Percentiles rank a stretch among this genome's conserved stretches.
Conservation (phyloP, 2,888 invertebrate genomes). For the Hermaeophaga mercurialis region DNA sequence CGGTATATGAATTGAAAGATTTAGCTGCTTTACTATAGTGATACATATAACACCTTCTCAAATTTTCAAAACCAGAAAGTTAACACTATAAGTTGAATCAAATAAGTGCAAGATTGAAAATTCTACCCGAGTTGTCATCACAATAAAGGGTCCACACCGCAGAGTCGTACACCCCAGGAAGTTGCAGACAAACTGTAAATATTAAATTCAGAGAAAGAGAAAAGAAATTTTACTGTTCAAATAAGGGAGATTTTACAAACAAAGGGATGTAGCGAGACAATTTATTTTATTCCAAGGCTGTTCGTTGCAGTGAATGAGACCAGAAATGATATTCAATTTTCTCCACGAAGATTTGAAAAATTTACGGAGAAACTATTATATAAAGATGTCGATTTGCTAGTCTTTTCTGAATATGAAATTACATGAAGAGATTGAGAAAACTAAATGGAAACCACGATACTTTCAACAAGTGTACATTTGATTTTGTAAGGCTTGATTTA, state of each 20-base stretch:
- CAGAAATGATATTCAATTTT: conserved; percentile 5
- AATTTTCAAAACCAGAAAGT: too few relatives aligned
- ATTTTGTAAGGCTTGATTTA: too few relatives aligned
- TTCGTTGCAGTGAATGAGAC: conserved; percentile 1
- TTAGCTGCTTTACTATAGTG: too few relatives aligned
- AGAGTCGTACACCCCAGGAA: not conserved
- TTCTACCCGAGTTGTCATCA: conserved; percentile 4
- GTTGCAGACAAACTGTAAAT: conserved; percentile 12
- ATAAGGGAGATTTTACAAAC: conserved; percentile 9
- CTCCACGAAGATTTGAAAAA: not conserved
- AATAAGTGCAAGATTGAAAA: conserved; percentile 4
- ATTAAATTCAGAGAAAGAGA: conserved; percentile 9
- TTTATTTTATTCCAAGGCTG: conserved; percentile 1
- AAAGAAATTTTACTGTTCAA: conserved; percentile 3
- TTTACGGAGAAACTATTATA: too few relatives aligned
- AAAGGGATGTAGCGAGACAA: conserved; percentile 9
- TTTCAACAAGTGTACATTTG: too few relatives aligned
- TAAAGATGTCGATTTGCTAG: too few relatives aligned
- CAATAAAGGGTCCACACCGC: conserved; percentile 7
- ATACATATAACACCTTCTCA: too few relatives aligned
- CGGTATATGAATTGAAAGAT: too few relatives aligned
- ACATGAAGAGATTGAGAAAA: too few relatives aligned
- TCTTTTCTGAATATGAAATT: too few relatives aligned
- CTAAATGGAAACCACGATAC: too few relatives aligned
- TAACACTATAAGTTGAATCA: too few relatives aligned